phyloP scores from a whole-genome alignment of 2,797 vertebrate species.

The Halcyon leucocephala region DNA sequence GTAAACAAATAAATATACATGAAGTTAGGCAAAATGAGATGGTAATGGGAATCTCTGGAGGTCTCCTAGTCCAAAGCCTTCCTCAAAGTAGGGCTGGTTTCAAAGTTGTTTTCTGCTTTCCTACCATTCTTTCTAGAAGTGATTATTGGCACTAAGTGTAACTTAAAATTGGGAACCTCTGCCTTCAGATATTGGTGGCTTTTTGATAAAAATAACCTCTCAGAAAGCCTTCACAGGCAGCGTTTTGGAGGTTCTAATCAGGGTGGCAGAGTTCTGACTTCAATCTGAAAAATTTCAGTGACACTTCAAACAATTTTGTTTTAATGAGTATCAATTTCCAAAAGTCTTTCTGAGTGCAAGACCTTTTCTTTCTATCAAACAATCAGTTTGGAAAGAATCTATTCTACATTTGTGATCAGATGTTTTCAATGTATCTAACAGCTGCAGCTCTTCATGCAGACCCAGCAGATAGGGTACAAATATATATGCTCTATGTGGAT shows the following conservation, averaged over 20 bases:
- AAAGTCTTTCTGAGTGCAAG: not conserved
- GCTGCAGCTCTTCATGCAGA: not conserved
- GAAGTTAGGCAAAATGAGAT: not conserved
- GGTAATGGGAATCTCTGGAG: not conserved
- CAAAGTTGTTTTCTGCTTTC: not conserved
- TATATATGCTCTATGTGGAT: not conserved
- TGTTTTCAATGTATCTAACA: not conserved
- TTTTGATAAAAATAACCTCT: not conserved
- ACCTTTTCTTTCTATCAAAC: not conserved
- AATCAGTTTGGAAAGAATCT: not conserved
- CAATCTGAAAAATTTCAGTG: no score
- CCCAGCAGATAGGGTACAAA: not conserved
- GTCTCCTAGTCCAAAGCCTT: not conserved
- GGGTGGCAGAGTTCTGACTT: not conserved
- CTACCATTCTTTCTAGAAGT: not conserved
- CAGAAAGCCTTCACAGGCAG: not conserved
- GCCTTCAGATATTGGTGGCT: accelerated
- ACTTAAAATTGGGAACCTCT: not conserved
- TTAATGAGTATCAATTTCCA: accelerated
- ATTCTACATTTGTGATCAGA: not conserved
- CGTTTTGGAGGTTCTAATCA: not conserved
- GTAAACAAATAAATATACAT: not conserved
- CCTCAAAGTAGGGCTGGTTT: not conserved
- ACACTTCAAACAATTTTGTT: not conserved
- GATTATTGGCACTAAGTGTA: not conserved